Evolutionary conservation across 2,113 vertebrate species (phyloP).

Genomic region (Jaculus jaculus): DNA sequence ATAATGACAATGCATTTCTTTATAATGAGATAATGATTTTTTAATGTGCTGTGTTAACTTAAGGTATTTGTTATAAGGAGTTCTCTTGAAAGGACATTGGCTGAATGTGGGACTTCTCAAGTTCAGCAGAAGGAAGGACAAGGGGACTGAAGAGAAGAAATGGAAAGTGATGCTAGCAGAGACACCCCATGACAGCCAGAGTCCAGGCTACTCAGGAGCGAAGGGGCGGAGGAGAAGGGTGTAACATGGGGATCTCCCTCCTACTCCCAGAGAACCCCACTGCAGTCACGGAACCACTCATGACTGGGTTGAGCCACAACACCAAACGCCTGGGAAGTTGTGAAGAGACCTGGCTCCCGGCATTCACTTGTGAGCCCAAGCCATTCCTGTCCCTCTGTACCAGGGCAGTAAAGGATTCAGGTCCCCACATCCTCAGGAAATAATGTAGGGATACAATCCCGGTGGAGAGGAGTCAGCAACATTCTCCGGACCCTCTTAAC

Average conservation of each 20-base stretch:
- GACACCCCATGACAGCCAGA: not conserved
- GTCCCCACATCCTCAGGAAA: constrained; percentile 24
- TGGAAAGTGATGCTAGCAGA: not conserved
- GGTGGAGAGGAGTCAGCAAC: not conserved
- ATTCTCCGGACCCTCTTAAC: not conserved
- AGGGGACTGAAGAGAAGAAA: not conserved
- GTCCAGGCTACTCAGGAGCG: not conserved
- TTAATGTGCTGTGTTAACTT: not conserved
- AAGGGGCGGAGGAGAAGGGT: not conserved
- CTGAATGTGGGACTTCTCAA: constrained; percentile 15
- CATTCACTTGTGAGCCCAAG: not conserved
- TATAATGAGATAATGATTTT: constrained; percentile 20
- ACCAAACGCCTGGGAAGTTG: constrained; percentile 12
- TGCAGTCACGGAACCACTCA: not conserved
- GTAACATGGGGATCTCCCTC: not conserved
- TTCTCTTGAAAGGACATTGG: constrained; percentile 42
- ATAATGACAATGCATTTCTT: constrained; percentile 42
- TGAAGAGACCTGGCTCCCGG: constrained; percentile 23
- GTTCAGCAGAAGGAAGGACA: not conserved
- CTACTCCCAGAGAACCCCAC: not conserved
- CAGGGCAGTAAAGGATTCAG: not conserved
- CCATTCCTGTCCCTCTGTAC: not conserved
- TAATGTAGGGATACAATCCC: not conserved
- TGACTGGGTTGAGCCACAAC: not conserved
- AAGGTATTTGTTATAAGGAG: constrained; percentile 28